Base-by-base conservation (phyloP, 2,888 invertebrate species). In the Eristalinus aeneus region DNA sequence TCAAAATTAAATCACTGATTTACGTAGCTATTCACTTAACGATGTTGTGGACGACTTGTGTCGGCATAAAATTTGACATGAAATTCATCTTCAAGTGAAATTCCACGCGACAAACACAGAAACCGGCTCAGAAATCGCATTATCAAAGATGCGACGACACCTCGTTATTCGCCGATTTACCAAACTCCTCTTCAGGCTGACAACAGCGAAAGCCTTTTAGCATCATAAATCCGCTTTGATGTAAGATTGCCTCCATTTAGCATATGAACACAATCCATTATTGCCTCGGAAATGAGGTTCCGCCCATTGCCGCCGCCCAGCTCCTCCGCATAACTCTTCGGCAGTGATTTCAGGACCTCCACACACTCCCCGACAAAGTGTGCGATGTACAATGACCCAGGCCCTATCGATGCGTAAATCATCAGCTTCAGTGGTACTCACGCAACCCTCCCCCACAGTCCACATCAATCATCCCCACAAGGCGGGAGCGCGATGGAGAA, bases 391-490 rank as follows among this genome's bases (percentile, higher is more conserved):
- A 46, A 20, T 46, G 46, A 46, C 46, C 46, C 6, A 6, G n/a
- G 16, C 16, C 39, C 39, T n/a, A 46, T 46, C 39, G 46, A 46
- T 46, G 46, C 46, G 46, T 46, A 46, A 46, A 46, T 46, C 46
- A 46, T 46, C 46, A 22, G n/a, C 27, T 27, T 16, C 23, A 31
- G 27, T 27, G 31, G 23, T 36, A 65, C 27, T 16, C 76, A 76
- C 60, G 22, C 58, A 39, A 34, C 54, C 54, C 20, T 8, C 22
- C 8, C 53, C 46, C 61, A 53, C 65, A 67, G 58, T n/a, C 64
- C 54, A 39, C 78, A 84, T 79, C 79, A 80, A 73, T 73, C 85
- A 83, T 46, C 68, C 72, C 63, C 72, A 64, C 76, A 72, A 63
- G n/a, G 22, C 53, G 34, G 27, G 56, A 9, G 10, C 16, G 34